Percentiles rank a stretch among this genome's conserved stretches.
These are phyloP conservation scores for Acanthochromis polyacanthus DNA, from an alignment of 2,113 vertebrate species.

Conservation along the genomic window DNA sequence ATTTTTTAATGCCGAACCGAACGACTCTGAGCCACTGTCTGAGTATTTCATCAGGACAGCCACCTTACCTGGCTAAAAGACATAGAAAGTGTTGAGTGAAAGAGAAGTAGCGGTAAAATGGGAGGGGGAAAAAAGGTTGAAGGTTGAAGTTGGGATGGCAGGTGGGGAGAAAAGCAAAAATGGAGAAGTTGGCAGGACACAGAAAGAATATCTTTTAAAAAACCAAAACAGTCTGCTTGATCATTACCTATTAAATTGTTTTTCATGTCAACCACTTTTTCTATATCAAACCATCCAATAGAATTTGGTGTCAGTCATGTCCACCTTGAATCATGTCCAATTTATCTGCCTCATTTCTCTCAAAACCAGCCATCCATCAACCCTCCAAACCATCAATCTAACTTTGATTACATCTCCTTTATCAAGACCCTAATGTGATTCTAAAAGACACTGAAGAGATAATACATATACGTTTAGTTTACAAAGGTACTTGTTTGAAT, in stretches of 20 bases:
- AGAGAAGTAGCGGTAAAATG: constrained; percentile 20
- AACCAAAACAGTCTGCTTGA: constrained; percentile 43
- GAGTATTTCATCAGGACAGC: constrained; percentile 59
- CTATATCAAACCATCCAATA: constrained; percentile 19
- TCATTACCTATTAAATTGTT: constrained; percentile 29
- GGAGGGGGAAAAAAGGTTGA: neutral
- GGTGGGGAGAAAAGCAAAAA: constrained; percentile 34
- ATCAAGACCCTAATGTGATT: constrained; percentile 10
- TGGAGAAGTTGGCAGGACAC: constrained; percentile 39
- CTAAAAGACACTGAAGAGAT: constrained; percentile 10
- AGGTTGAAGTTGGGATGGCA: constrained; percentile 11
- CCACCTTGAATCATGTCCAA: constrained; percentile 11
- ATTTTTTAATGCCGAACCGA: constrained; percentile 54
- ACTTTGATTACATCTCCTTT: constrained; percentile 23
- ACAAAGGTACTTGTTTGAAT: neutral
- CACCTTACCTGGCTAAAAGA: constrained; percentile 41
- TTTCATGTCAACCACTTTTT: neutral
- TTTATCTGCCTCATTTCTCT: constrained; percentile 20
- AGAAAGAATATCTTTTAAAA: constrained; percentile 35
- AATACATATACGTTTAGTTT: neutral
- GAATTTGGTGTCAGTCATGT: constrained; percentile 13
- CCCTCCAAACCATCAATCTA: constrained; percentile 36
- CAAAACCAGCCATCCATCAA: constrained; percentile 34
- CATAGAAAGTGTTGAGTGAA: constrained; percentile 20
- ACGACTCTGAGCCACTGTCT: constrained; percentile 37